Conservation (phyloP, 1,140 invertebrate species). For the Drosophila burlai region DNA sequence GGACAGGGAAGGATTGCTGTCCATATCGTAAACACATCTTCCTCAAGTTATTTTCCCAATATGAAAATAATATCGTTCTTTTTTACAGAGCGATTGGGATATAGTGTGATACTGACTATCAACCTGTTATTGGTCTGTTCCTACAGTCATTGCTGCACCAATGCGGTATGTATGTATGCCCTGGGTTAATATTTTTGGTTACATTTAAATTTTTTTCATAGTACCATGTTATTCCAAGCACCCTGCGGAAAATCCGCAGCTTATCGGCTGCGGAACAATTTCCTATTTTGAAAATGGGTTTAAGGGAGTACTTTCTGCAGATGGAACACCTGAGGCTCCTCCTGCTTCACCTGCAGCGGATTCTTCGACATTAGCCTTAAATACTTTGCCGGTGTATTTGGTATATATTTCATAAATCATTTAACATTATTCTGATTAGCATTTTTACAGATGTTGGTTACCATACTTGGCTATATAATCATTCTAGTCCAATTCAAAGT, state of each 20-base stretch:
- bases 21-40: slow-evolving; percentile 28
- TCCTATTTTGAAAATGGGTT: slow-evolving; percentile 31
- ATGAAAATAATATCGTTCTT: background rate
- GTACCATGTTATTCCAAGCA: slow-evolving; percentile 56
- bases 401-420: background rate
- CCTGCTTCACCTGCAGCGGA: slow-evolving; percentile 66
- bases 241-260: slow-evolving; percentile 36
- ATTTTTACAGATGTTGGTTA: slow-evolving; percentile 53
- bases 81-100: slow-evolving; percentile 30
- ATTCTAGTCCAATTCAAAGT: slow-evolving; percentile 71
- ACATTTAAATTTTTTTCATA: slow-evolving; percentile 1
- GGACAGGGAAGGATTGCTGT: slow-evolving; percentile 34
- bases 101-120: slow-evolving; percentile 17
- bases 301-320: slow-evolving; percentile 72
- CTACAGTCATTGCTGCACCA: slow-evolving; percentile 49
- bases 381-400: slow-evolving; percentile 58
- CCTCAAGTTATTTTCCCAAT: background rate
- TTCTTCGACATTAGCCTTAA: slow-evolving; percentile 74
- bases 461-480: slow-evolving; percentile 50
- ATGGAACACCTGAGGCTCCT: slow-evolving; percentile 62
- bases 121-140: slow-evolving; percentile 54
- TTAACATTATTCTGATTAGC: background rate
- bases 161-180: slow-evolving; percentile 33
- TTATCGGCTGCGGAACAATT: background rate
- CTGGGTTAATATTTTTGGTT: background rate